These are phyloP conservation scores for Menidia beryllina DNA, from an alignment of 2,113 vertebrate species.

Conservation along the genomic window DNA sequence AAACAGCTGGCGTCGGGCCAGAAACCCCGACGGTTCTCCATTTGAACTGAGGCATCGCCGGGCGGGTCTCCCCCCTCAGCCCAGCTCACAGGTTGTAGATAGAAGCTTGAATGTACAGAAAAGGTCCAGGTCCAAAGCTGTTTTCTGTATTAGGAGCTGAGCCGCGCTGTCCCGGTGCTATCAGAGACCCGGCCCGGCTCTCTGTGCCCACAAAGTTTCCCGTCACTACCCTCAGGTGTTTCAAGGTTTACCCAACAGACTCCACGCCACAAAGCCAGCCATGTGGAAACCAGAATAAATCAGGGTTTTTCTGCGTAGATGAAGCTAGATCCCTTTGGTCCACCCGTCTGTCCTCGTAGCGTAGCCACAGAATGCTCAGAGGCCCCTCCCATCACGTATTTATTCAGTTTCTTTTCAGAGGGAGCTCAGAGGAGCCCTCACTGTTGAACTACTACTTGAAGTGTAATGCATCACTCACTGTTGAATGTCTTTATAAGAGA, in stretches of 20 bases:
- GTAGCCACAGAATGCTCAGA: conserved; percentile 8
- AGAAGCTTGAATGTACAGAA: conserved; percentile 58
- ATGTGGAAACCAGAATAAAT: conserved; percentile 30
- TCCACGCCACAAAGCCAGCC: conserved; percentile 60
- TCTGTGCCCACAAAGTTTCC: not conserved
- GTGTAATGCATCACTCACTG: conserved; percentile 80
- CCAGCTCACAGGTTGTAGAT: not conserved
- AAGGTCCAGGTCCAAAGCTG: conserved; percentile 20
- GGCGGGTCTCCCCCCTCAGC: too few species aligned
- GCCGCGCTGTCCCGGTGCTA: conserved; percentile 29
- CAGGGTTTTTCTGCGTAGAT: conserved; percentile 63
- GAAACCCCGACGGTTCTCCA: not conserved
- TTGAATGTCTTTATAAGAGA: conserved; percentile 83
- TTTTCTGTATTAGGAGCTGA: conserved; percentile 1
- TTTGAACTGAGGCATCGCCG: too few species aligned
- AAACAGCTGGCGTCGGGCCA: too few species aligned
- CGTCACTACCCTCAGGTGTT: conserved; percentile 62
- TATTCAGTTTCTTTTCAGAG: conserved; percentile 25
- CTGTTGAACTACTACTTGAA: conserved; percentile 83
- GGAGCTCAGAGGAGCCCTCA: conserved; percentile 55
- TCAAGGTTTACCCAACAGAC: conserved; percentile 52
- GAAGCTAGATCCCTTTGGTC: not conserved
- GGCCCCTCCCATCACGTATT: conserved; percentile 29
- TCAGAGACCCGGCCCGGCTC: conserved; percentile 1
- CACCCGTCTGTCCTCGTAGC: not conserved